Percentiles rank a stretch among this genome's conserved stretches.
Evolutionary conservation across 2,797 vertebrate genomes (phyloP).

Genomic region (Typhlichthys eigenmanni): DNA sequence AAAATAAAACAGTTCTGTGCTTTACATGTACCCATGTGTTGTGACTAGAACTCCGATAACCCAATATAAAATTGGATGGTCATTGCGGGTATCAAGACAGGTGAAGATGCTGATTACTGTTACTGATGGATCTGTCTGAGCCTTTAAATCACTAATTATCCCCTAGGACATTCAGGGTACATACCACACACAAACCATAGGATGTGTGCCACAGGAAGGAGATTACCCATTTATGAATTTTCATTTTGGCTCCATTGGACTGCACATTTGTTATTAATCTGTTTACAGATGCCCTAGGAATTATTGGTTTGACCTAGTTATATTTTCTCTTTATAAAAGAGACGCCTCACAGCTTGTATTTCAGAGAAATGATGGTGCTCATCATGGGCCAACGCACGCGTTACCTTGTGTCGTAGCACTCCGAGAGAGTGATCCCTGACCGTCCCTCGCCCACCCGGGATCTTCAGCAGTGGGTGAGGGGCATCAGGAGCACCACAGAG

Average conservation of each 20-base stretch:
- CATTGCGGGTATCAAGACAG: slow-evolving; percentile 16
- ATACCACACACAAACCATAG: slow-evolving; percentile 21
- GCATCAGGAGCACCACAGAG: slow-evolving; percentile 99
- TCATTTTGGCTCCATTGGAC: too few species aligned
- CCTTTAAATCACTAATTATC: slow-evolving; percentile 55
- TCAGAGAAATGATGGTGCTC: not conserved
- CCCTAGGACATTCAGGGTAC: slow-evolving; percentile 22
- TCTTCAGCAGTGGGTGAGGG: slow-evolving; percentile 99
- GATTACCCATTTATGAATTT: too few species aligned
- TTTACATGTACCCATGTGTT: not conserved
- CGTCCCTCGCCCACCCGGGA: slow-evolving; percentile 99
- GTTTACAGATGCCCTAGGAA: too few species aligned
- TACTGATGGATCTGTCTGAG: slow-evolving; percentile 41
- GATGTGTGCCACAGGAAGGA: too few species aligned
- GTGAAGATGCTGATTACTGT: slow-evolving; percentile 40
- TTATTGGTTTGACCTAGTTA: too few species aligned
- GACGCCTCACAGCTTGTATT: too few species aligned
- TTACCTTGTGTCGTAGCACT: slow-evolving; percentile 92
- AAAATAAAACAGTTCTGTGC: not conserved
- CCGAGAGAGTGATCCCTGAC: slow-evolving; percentile 98
- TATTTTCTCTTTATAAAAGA: too few species aligned
- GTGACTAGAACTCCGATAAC: not conserved
- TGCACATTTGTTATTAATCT: too few species aligned
- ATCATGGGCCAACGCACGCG: slow-evolving; percentile 11
- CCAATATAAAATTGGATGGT: not conserved